Evolutionary conservation across 2,888 invertebrate genomes (phyloP), one percentile per base, ranked within the genome.

Genomic region (Meghimatium bilineatum): DNA sequence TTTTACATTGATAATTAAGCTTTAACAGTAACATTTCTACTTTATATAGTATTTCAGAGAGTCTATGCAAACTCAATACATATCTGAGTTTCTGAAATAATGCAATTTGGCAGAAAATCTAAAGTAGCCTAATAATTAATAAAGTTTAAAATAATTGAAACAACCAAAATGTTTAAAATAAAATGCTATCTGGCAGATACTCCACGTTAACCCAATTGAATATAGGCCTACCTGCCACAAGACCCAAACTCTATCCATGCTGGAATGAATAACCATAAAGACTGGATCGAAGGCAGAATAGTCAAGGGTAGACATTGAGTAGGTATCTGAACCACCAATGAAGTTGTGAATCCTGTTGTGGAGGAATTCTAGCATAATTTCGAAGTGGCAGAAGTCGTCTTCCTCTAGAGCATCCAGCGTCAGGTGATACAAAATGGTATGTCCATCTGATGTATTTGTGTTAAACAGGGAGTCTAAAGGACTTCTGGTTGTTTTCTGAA

Each of bases 201-300:
- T n/a, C n/a, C n/a, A n/a, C n/a, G n/a, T n/a, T n/a, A n/a, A n/a
- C n/a, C n/a, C n/a, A n/a, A n/a, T n/a, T n/a, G n/a, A n/a, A n/a
- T n/a, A n/a, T n/a, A 23, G 2, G 23, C 23, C 63, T 14, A 71
- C 72, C 84, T 88, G 88, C 88, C 88, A 87, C 71, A 87, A 82
- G 38, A 72, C 56, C 88, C 88, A 87, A 44, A 88, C 77, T 83
- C 87, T 85, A 84, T 87, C 88, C 56, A 88, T 76, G 75, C 87
- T 86, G 34, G 87, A 81, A 67, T 88, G 88, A 63, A 85, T 83
- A 26, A 88, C 72, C 85, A 88, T 86, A 81, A 88, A 88, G 75
- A 88, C 56, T 14, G 88, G 88, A 78, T 88, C 88, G 69, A 83
- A 88, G n/a, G 88, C 88, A 20, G 87, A 84, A 80, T 82, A 86